A percentile compares a stretch with the other conserved stretches of the same genome.
Evolutionary conservation across 92 coral and sea anemone species (phyloP).

Genomic region (Parazoanthus atlanticus): DNA sequence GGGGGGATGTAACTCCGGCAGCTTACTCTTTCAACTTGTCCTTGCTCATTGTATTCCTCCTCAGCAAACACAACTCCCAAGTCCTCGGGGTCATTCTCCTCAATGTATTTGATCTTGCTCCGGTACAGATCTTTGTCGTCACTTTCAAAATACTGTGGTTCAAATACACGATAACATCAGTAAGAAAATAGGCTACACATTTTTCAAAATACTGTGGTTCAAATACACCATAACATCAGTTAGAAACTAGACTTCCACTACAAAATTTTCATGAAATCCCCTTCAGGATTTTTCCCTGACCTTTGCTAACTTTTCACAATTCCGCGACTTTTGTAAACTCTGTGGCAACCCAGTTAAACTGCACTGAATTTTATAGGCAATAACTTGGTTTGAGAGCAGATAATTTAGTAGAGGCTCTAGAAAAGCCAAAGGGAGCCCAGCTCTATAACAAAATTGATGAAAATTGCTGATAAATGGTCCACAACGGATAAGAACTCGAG

Average conservation of each 20-base stretch:
- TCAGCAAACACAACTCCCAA: conserved; percentile 81
- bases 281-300: too few species aligned
- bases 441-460: too few species aligned
- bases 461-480: too few species aligned
- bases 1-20: neutral
- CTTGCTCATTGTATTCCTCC: conserved; percentile 73
- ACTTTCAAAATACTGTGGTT: conserved; percentile 81
- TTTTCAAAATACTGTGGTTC: conserved; percentile 56
- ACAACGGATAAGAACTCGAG: too few species aligned
- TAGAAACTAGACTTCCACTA: neutral
- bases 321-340: too few species aligned
- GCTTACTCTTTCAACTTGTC: conserved; percentile 76
- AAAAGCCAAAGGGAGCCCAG: too few species aligned
- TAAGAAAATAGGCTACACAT: neutral
- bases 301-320: too few species aligned
- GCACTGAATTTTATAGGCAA: too few species aligned
- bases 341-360: too few species aligned
- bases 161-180: neutral
- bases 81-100: conserved; percentile 94
- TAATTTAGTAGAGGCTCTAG: too few species aligned
- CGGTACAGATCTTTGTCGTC: conserved; percentile 93
- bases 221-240: too few species aligned
- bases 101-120: conserved; percentile 88
- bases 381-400: too few species aligned
- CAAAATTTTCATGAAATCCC: neutral